Evolutionary conservation across 2,113 vertebrate species (phyloP).

Genomic region (Oryzias celebensis): DNA sequence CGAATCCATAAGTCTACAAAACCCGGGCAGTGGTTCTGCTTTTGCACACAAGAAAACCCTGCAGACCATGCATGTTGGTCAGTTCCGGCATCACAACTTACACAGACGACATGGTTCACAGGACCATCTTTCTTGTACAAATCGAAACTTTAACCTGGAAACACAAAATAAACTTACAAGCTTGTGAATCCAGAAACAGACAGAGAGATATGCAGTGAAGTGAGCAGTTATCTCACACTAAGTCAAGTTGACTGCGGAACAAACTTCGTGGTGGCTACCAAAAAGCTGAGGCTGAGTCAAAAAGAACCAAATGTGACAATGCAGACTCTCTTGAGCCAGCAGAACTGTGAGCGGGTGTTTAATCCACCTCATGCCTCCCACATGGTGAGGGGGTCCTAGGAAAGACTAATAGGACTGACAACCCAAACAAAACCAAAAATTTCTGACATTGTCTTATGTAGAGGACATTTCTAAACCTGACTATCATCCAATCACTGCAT

Average conservation of each 20-base stretch:
- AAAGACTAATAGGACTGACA: too few species aligned
- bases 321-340: not conserved
- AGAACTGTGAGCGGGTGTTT: not conserved
- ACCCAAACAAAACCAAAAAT: too few species aligned
- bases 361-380: not conserved
- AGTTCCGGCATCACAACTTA: not conserved
- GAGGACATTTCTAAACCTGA: too few species aligned
- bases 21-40: conserved; percentile 25
- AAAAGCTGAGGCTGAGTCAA: not conserved
- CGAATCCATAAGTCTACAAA: conserved; percentile 18
- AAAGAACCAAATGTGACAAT: not conserved
- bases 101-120: conserved; percentile 10
- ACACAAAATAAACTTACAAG: too few species aligned
- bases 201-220: too few species aligned
- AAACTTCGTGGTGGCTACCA: not conserved
- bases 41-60: conserved; percentile 26
- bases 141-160: not conserved
- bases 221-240: not conserved
- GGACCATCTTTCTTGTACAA: not conserved
- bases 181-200: too few species aligned
- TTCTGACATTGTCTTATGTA: too few species aligned
- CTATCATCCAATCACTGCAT: too few species aligned
- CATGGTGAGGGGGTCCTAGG: conserved; percentile 1
- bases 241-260: not conserved
- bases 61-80: conserved; percentile 24